Conservation (phyloP, 35 echinoderm and acorn worm species). For the Ophioderma brevispina region DNA sequence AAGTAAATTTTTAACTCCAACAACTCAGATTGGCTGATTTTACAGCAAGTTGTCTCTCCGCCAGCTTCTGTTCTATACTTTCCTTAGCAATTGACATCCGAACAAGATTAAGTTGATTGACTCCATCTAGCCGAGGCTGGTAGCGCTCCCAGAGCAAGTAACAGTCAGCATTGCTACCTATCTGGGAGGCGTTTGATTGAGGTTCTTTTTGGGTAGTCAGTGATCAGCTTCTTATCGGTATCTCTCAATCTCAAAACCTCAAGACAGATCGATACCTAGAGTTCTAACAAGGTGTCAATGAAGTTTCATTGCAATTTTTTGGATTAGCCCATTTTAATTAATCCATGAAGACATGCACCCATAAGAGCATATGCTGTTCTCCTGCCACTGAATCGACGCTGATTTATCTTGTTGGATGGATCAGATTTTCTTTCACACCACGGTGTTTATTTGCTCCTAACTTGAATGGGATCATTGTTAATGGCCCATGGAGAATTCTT, state of each 20-base stretch:
- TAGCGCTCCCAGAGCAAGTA: not conserved
- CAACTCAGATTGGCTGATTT: too few relatives aligned
- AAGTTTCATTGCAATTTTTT: not conserved
- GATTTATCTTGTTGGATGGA: not conserved
- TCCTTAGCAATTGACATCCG: too few relatives aligned
- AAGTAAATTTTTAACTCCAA: too few relatives aligned
- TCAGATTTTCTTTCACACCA: not conserved
- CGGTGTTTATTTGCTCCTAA: not conserved
- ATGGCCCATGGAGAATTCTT: not conserved
- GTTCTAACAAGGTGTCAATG: too few relatives aligned
- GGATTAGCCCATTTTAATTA: not conserved
- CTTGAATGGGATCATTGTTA: not conserved
- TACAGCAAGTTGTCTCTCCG: too few relatives aligned
- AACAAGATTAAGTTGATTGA: too few relatives aligned
- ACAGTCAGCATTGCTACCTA: not conserved
- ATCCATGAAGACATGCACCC: not conserved
- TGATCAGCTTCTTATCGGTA: not conserved
- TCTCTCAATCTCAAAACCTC: not conserved
- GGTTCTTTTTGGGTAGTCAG: not conserved
- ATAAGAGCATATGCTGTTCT: not conserved
- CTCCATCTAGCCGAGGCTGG: not conserved
- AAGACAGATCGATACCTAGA: not conserved
- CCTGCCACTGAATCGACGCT: not conserved
- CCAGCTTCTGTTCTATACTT: too few relatives aligned
- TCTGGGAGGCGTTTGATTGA: not conserved